Conservation (phyloP, 1,140 invertebrate species). For the Sinella curviseta region DNA sequence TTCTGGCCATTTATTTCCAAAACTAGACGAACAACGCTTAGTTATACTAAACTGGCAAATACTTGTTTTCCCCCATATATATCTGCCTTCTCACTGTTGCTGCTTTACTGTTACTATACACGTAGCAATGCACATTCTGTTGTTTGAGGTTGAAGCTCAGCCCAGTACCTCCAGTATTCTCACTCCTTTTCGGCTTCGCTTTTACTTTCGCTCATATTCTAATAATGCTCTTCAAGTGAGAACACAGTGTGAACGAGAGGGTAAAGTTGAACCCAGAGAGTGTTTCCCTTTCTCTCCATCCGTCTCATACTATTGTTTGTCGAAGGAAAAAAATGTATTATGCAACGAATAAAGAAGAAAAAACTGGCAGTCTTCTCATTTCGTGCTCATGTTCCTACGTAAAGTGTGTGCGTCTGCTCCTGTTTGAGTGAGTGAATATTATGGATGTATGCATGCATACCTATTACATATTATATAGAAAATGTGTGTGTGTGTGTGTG, state of each 20-base stretch:
- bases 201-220: not conserved
- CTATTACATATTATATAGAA: not conserved
- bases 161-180: not conserved
- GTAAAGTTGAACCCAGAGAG: constrained; percentile 4
- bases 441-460: not conserved
- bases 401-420: not conserved
- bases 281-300: constrained; percentile 4
- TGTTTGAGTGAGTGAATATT: not conserved
- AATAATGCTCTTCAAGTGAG: constrained; percentile 5
- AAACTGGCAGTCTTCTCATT: not conserved
- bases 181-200: constrained; percentile 4
- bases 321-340: not conserved
- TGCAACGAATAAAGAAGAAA: not conserved
- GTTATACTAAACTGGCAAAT: no score
- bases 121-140: no score
- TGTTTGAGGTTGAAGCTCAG: not conserved
- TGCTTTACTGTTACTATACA: no score
- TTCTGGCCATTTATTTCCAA: not conserved
- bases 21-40: not conserved
- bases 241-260: constrained; percentile 6
- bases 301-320: not conserved
- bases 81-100: not conserved
- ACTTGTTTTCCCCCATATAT: no score
- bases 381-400: not conserved
- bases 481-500: no score